Base-by-base conservation (phyloP, 2,113 vertebrate genomes). In the Climacteris rufus region DNA sequence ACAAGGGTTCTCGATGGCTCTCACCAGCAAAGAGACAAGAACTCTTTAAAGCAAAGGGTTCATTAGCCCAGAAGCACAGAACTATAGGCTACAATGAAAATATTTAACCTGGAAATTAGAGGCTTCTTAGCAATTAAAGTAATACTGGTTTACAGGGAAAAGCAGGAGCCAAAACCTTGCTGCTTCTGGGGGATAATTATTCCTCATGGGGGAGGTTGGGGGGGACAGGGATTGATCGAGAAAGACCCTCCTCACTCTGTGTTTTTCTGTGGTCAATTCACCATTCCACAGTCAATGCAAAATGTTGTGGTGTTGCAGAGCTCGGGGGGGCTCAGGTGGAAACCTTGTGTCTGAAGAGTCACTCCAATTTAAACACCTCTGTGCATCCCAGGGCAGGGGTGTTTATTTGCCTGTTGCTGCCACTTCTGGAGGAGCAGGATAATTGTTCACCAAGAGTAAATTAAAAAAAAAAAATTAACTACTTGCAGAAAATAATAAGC, bases 361-460 rank as follows among this genome's bases (percentile, higher is more conserved):
- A 11, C 28, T 80, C 47, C 13, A 47, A 42, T 52, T 30, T 25
- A 71, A 88, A 24, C 33, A 9, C 65, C 28, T 56, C 77, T 85
- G 39, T 40, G 63, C 30, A 11, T 83, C 61, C 88, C 57, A 44
- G 57, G 65, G 71, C 85, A 82, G 47, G 31, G 75, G 5, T 54
- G 60, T 59, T 95, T 90, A 31, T 88, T 93, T 90, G 71, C 47
- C 70, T 87, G 10, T 17, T 76, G n/a, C 80, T 95, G 88, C 53
- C 90, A 61, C 40, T 86, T 87, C 87, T 96, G 81, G 56, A 94
- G 68, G 35, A 97, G 49, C 40, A 40, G 85, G 78, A 65, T 88
- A 94, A 97, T 97, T 95, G 80, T 93, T 94, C 89, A 84, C 89
- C 15, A 20, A 69, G 90, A 93, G 69, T 69, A 95, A 90, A 96